Conservation (phyloP, 2,888 invertebrate species). For the Caenorhabditis parvicauda region DNA sequence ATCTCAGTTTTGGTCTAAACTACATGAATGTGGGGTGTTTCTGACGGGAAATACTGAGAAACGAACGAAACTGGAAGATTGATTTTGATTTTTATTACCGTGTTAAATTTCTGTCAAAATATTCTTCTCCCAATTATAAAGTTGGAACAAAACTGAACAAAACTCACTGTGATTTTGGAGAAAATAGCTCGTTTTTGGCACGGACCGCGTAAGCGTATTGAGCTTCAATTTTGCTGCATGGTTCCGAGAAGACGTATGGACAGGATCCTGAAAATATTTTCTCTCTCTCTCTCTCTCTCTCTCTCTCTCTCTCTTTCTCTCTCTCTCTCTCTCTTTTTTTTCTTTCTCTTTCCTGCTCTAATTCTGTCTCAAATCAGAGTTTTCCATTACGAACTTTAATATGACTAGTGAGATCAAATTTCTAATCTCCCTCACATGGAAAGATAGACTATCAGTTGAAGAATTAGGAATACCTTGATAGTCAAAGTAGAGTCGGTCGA, state of each 20-base stretch:
- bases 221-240: slow-evolving; percentile 22
- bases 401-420: too few relatives aligned
- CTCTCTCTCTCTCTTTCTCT: too few relatives aligned
- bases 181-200: slow-evolving; percentile 39
- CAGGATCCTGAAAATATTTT: slow-evolving; percentile 60
- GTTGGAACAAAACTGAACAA: neutral
- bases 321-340: too few relatives aligned
- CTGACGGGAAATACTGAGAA: too few relatives aligned
- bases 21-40: too few relatives aligned
- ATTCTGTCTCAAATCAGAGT: too few relatives aligned
- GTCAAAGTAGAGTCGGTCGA: slow-evolving; percentile 56
- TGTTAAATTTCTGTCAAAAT: neutral
- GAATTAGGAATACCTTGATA: slow-evolving; percentile 29
- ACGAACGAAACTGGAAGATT: neutral
- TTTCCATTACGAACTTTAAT: too few relatives aligned
- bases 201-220: slow-evolving; percentile 40
- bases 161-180: slow-evolving; percentile 22
- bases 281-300: too few relatives aligned
- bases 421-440: too few relatives aligned
- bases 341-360: too few relatives aligned
- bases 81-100: neutral
- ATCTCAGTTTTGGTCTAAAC: too few relatives aligned
- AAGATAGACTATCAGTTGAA: neutral
- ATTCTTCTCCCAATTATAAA: neutral
- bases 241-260: slow-evolving; percentile 56